Percentiles rank a stretch among this genome's conserved stretches.
Evolutionary conservation across 2,113 vertebrate genomes (phyloP).

Genomic region (Pelusios castaneus): DNA sequence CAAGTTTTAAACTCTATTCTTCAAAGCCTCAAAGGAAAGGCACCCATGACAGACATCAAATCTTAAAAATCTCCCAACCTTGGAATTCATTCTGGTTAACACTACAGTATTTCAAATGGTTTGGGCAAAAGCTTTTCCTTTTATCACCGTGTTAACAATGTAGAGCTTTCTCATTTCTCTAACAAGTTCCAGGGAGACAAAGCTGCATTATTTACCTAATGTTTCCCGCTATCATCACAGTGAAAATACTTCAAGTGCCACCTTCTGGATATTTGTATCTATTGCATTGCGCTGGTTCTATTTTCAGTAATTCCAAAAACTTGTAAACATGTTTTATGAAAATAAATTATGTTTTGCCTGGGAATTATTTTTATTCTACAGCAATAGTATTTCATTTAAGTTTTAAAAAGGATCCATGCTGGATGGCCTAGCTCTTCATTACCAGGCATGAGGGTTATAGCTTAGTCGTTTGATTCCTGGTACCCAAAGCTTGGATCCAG

Average conservation of each 20-base stretch:
- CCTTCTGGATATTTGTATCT: slow-evolving; percentile 52
- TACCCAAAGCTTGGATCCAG: neutral
- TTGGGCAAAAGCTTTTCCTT: slow-evolving; percentile 44
- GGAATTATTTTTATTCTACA: neutral
- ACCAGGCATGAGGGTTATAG: neutral
- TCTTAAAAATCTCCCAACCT: slow-evolving; percentile 32
- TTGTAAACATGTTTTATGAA: rapidly evolving
- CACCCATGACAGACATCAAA: slow-evolving; percentile 27
- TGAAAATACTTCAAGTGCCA: slow-evolving; percentile 64
- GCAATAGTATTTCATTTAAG: neutral
- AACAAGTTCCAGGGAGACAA: neutral
- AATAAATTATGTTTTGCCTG: neutral
- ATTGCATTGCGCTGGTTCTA: neutral
- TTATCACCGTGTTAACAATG: slow-evolving; percentile 43
- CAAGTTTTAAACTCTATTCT: neutral
- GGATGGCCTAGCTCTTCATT: neutral
- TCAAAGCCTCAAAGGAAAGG: slow-evolving; percentile 43
- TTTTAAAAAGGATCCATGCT: neutral
- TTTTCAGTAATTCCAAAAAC: neutral
- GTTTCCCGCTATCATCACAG: neutral
- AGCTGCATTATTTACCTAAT: neutral
- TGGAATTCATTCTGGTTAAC: slow-evolving; percentile 49
- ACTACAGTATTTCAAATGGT: neutral
- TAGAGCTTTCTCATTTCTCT: slow-evolving; percentile 18
- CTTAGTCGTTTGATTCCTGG: neutral